A percentile compares a stretch with the other conserved stretches of the same genome.
Conservation (phyloP, 92 coral and sea anemone species). For the Bergia sp. region DNA sequence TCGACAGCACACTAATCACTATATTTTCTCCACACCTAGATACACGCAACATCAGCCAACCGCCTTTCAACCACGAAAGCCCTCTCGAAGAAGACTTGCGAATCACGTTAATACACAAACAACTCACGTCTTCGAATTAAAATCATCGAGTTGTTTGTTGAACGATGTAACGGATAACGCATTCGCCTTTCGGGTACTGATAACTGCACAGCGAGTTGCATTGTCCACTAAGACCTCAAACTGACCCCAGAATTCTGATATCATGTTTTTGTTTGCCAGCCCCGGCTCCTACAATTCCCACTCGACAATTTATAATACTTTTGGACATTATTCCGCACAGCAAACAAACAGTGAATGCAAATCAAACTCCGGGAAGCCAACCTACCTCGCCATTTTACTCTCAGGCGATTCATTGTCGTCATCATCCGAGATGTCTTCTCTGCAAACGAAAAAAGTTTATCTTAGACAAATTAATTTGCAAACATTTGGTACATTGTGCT, state of each 20-base stretch:
- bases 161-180: slow-evolving; percentile 22
- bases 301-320: background rate
- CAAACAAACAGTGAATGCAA: slow-evolving; percentile 6
- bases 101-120: slow-evolving; percentile 33
- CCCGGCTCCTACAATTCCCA: background rate
- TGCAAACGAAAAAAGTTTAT: slow-evolving; percentile 42
- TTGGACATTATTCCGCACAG: background rate
- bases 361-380: background rate
- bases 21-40: slow-evolving; percentile 14
- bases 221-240: slow-evolving; percentile 27
- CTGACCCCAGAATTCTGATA: background rate
- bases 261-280: background rate
- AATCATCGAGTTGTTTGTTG: background rate
- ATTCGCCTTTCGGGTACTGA: background rate
- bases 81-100: background rate
- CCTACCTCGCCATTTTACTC: slow-evolving; percentile 84
- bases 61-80: background rate
- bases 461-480: background rate
- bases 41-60: slow-evolving; percentile 23
- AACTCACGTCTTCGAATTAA: background rate
- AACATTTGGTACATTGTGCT: background rate
- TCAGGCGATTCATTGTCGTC: slow-evolving; percentile 82
- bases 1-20: background rate
- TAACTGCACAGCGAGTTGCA: slow-evolving; percentile 2
- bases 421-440: slow-evolving; percentile 91